Base-by-base conservation (phyloP, 2,113 vertebrate species). In the Vanacampus margaritifer region DNA sequence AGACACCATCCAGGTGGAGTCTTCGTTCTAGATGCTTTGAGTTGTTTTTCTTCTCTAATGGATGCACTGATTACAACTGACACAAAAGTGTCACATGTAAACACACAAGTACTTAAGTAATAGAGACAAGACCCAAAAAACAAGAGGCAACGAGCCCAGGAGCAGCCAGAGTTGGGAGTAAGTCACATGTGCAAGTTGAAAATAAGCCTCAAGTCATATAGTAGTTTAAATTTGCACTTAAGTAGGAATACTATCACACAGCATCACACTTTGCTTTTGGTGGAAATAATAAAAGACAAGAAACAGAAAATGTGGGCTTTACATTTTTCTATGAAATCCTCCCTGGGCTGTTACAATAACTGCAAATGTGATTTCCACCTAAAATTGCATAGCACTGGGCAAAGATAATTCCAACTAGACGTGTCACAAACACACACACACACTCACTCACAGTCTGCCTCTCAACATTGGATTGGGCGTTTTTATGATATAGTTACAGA, bases 1-100 rank as follows among this genome's bases (percentile, higher is more conserved):
- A 69, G 51, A 73, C 65, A 26, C 62, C 28, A 43, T 72, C 72
- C 77, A 72, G 64, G 75, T 69, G 67, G 58, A 68, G 43, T 61
- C 39, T 68, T 58, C 58, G 3, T 45, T 69, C 75, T 69, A 53
- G n/a, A 73, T 11, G 35, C 45, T 51, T 57, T 16, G 54, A 54
- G 12, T 8, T 56, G 57, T 57, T 32, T 69, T 67, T 66, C 60
- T 16, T 48, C 26, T 43, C 59, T 23, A 14, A 23, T 11, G 13
- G 35, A n/a, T 10, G 2, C 48, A 50, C 21, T n/a, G 21, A 50
- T 50, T 21, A n/a, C 48, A 3, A 1, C 21, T n/a, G 48, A 50
- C 48, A 50, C 48, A 50, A n/a, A 2, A 17, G 21, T 50, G 6
- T 32, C 39, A 41, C 39, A 13, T 41, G 11, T 41, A 41, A 41